Evolutionary conservation across 2,797 vertebrate genomes (phyloP), one percentile per base, ranked within the genome.

Genomic region (Psittacula derbiana): DNA sequence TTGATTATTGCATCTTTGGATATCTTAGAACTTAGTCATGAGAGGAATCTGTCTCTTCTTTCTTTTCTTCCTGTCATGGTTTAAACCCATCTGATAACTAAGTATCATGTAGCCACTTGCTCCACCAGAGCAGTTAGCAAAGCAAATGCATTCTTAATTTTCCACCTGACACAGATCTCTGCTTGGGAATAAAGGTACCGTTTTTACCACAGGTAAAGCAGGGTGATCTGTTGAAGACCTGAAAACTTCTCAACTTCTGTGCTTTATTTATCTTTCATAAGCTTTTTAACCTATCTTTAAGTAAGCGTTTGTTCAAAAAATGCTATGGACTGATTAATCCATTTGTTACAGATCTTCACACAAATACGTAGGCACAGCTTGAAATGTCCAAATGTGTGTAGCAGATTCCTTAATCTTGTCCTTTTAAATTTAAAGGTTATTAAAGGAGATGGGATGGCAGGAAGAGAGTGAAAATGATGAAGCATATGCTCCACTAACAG

Each of bases 391-490:
- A 12, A 8, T 53, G 10, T 53, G 10, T 31, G 38, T 27, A 40
- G 15, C 52, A 72, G 67, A 58, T 61, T 70, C 4, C 33, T 44
- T 50, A 24, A 79, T 52, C 12, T 30, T 74, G 8, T 81, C 14
- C 5, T 41, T 30, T 28, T 82, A 73, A 72, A 49, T 85, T 83
- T 81, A 31, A 93, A 98, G 98, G 73, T 95, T 98, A 67, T 95
- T 98, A 92, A 98, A 98, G 83, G 98, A 98, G 81, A 98, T 98
- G 98, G 98, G 98, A 79, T 98, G 98, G 98, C 98, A 98, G 79
- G 98, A 98, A 94, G 98, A 98, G 70, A 97, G 96, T 96, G 98
- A 98, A 95, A 98, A 98, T 83, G 98, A 98, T 93, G 98, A 98
- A 89, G 97, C 97, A 0, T 98, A 93, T 95, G 98, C 98, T 87